Percentiles rank a stretch among this genome's conserved stretches.
phyloP scores from a whole-genome alignment of 1,140 invertebrate genomes.

The Campoletis sonorensis region DNA sequence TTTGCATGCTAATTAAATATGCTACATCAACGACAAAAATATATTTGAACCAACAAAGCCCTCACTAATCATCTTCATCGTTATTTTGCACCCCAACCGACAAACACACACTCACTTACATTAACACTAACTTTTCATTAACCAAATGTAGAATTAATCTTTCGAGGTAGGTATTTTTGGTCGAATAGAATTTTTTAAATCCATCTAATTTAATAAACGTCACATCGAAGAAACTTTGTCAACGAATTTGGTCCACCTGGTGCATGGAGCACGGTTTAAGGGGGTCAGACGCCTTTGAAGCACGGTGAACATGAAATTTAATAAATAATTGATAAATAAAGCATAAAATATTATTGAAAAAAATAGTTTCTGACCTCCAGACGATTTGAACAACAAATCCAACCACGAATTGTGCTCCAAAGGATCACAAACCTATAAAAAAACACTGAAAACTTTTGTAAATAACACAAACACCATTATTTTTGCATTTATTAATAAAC shows the following conservation, averaged over 20 bases:
- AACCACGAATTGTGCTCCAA: no score
- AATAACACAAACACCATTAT: background rate
- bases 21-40: conserved; percentile 26
- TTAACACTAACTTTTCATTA: background rate
- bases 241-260: background rate
- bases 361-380: background rate
- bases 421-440: no score
- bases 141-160: background rate
- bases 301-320: background rate
- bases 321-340: background rate
- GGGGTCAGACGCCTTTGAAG: background rate
- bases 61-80: conserved; percentile 32
- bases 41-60: conserved; percentile 4
- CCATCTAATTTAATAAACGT: background rate
- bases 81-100: conserved; percentile 9
- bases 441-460: background rate
- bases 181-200: background rate
- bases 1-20: conserved; percentile 55
- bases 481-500: background rate
- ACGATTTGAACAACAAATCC: no score
- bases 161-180: conserved; percentile 11
- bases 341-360: background rate
- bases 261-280: conserved; percentile 21
- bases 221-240: background rate
- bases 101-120: conserved; percentile 6